Evolutionary conservation across 2,888 invertebrate genomes (phyloP), one percentile per base, ranked within the genome.

Genomic region (Rhagonycha fulva): DNA sequence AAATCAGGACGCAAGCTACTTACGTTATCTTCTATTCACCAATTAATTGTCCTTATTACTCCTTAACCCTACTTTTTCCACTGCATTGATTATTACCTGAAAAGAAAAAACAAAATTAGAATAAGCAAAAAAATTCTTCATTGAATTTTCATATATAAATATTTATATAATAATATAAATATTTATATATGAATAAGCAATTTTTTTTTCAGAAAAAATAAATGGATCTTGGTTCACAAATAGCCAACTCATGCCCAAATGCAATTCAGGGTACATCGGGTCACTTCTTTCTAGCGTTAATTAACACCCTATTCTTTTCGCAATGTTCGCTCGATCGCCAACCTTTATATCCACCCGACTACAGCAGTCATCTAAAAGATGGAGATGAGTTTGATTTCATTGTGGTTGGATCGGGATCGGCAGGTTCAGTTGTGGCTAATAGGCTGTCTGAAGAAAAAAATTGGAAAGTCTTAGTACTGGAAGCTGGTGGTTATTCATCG

Each of bases 321-420:
- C 62, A 62, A 47, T 62, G 62, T 28, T n/a, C 28, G 2, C 62
- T 71, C 9, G 30, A 30, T 26, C 26, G 26, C 0, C 12, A 62
- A 14, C 12, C 19, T 12, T 24, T 14, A 10, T 71, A 62, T n/a
- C 71, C 71, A 14, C 71, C 62, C 1, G 62, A 71, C 30, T 12
- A 71, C 30, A 26, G 71, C 4, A n/a, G 14, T 0, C 71, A 74
- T 24, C 32, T 84, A 0, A 69, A 66, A 3, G 81, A 85, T 66
- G 75, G 77, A 62, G 83, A 85, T 12, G 81, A 81, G 78, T 90
- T 88, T 80, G 90, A 90, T 77, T 90, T 89, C 84, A 87, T 90
- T 28, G 88, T 91, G 70, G 88, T 90, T 67, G 90, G 90, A 11
- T 88, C 87, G n/a, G 89, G 89, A 14, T 88, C 90, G 0, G 90